phyloP scores from a whole-genome alignment of 2,888 invertebrate genomes.

The Resseliella maxima region DNA sequence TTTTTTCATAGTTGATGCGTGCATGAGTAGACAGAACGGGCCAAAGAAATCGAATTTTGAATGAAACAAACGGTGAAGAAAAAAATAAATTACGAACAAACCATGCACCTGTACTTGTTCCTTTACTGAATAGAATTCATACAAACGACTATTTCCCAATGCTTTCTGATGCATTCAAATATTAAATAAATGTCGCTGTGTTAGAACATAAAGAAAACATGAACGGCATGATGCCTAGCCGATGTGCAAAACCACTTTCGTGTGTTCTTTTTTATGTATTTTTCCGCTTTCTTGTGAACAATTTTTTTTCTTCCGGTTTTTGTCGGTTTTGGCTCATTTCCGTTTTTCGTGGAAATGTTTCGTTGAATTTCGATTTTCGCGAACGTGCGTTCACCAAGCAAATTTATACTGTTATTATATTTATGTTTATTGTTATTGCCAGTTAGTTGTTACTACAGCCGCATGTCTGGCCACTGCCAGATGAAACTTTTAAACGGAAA shows the following conservation, averaged over 20 bases:
- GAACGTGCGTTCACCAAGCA: not conserved
- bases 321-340: slow-evolving; percentile 49
- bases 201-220: not conserved
- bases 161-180: slow-evolving; percentile 19
- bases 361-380: not conserved
- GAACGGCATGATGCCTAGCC: not conserved
- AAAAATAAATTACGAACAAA: slow-evolving; percentile 9
- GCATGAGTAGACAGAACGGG: not conserved
- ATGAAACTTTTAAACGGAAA: not conserved
- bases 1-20: slow-evolving; percentile 2
- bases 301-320: not conserved
- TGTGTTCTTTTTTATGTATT: not conserved
- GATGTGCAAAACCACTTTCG: slow-evolving; percentile 1
- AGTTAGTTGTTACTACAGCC: not conserved
- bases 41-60: slow-evolving; percentile 5
- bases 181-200: slow-evolving; percentile 16
- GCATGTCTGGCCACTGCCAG: not conserved
- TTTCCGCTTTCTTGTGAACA: not conserved
- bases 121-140: not conserved
- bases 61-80: not conserved
- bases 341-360: slow-evolving; percentile 2
- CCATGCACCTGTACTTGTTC: not conserved
- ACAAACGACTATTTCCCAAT: slow-evolving; percentile 1
- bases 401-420: slow-evolving; percentile 53
- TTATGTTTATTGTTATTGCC: slow-evolving; percentile 49